These are phyloP conservation scores for Lemur catta DNA, from an alignment of 2,797 vertebrate genomes.

Conservation along the genomic window DNA sequence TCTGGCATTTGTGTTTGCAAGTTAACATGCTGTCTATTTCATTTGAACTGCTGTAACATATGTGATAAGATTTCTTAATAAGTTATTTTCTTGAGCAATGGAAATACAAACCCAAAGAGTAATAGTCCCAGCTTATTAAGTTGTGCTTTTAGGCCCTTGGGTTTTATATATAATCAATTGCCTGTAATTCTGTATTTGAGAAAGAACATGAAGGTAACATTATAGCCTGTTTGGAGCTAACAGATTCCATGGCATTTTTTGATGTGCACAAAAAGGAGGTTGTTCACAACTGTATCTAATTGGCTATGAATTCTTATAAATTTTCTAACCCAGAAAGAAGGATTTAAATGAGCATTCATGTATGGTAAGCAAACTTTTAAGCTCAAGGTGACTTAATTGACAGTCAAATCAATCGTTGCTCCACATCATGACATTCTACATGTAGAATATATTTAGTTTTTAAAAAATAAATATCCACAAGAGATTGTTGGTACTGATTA, in stretches of 20 bases:
- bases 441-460: conserved; percentile 63
- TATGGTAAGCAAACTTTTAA: conserved; percentile 57
- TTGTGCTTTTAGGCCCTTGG: conserved; percentile 28
- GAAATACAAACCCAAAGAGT: conserved; percentile 34
- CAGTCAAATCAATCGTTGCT: conserved; percentile 77
- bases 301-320: conserved; percentile 28
- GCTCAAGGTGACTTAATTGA: conserved; percentile 71
- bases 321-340: conserved; percentile 21
- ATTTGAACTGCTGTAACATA: conserved; percentile 70
- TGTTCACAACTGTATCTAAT: conserved; percentile 35
- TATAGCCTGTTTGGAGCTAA: conserved; percentile 31
- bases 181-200: conserved; percentile 48
- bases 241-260: conserved; percentile 6
- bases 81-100: conserved; percentile 54
- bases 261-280: neutral
- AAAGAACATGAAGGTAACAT: conserved; percentile 36
- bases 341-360: conserved; percentile 61
- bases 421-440: conserved; percentile 62
- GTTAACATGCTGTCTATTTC: conserved; percentile 66
- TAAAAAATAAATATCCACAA: conserved; percentile 70
- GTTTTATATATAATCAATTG: conserved; percentile 53
- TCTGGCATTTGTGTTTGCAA: conserved; percentile 73
- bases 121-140: conserved; percentile 36
- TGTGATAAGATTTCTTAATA: conserved; percentile 72
- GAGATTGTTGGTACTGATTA: conserved; percentile 69